These are phyloP conservation scores for Acipenser ruthenus DNA, from an alignment of 2,797 vertebrate genomes.

Conservation along the genomic window DNA sequence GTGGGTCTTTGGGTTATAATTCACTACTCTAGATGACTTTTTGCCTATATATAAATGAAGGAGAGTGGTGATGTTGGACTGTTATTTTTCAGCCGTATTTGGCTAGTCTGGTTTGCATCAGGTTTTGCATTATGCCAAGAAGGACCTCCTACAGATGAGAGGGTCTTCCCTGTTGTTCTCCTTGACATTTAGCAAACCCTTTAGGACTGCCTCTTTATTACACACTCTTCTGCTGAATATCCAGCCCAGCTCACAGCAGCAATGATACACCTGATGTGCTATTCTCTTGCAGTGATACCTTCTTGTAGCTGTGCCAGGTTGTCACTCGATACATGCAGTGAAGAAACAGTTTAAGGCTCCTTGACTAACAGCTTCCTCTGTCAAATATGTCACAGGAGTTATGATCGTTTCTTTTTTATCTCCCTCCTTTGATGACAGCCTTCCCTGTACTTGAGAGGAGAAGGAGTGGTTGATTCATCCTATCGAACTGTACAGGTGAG, in stretches of 20 bases:
- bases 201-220: neutral
- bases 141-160: no score
- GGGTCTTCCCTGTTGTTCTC: no score
- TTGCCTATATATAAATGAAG: no score
- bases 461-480: conserved; percentile 40
- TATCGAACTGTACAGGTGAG: conserved; percentile 51
- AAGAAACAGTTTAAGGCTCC: conserved; percentile 48
- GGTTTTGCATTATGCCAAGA: no score
- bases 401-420: conserved; percentile 43
- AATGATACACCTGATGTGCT: conserved; percentile 37
- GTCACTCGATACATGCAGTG: conserved; percentile 40
- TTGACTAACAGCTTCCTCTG: conserved; percentile 55
- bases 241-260: conserved; percentile 6
- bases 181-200: no score
- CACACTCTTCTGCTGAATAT: conserved; percentile 1
- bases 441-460: conserved; percentile 42
- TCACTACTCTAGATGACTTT: no score
- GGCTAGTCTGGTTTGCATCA: no score
- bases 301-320: conserved; percentile 46
- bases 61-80: no score
- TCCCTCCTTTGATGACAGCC: conserved; percentile 51
- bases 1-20: no score
- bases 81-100: no score
- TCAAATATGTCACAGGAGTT: conserved; percentile 51
- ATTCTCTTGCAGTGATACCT: conserved; percentile 37